Percentiles rank a stretch among this genome's conserved stretches.
These are phyloP conservation scores for Xestia rhomboidea DNA, from an alignment of 2,888 invertebrate species.

Conservation along the genomic window DNA sequence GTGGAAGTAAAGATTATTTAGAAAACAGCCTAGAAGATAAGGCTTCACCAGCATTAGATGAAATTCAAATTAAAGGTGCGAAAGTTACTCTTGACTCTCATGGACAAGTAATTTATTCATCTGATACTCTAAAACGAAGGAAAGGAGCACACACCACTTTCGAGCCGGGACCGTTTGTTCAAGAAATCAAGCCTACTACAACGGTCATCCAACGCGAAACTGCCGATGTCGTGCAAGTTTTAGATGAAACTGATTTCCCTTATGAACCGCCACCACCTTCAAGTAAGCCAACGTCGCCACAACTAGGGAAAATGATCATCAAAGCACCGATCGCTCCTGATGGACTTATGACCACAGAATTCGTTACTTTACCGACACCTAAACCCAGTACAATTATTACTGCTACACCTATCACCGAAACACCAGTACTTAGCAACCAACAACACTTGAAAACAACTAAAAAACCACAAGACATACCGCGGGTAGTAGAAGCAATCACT, in stretches of 20 bases:
- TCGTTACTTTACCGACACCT: conserved; percentile 90
- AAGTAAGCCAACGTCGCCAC: conserved; percentile 91
- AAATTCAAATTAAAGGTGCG: conserved; percentile 92
- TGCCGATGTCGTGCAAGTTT: conserved; percentile 83
- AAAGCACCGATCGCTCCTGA: conserved; percentile 88
- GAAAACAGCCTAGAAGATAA: conserved; percentile 82
- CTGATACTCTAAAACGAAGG: conserved; percentile 95
- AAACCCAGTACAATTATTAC: conserved; percentile 92
- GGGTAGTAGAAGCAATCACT: conserved; percentile 87
- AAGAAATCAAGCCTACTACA: conserved; percentile 89
- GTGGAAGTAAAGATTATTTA: conserved; percentile 85
- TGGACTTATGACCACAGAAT: conserved; percentile 89
- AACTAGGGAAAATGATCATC: conserved; percentile 92
- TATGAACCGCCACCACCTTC: conserved; percentile 83
- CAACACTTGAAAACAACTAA: conserved; percentile 76
- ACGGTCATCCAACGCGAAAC: conserved; percentile 84
- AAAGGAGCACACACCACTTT: conserved; percentile 96
- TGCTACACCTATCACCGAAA: conserved; percentile 87
- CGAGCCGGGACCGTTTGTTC: conserved; percentile 96
- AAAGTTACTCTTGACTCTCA: conserved; percentile 96
- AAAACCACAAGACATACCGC: conserved; percentile 82
- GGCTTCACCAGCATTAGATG: conserved; percentile 79
- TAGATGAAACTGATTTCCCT: conserved; percentile 87
- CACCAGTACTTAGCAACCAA: conserved; percentile 73
- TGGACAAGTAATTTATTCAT: conserved; percentile 96